phyloP scores from a whole-genome alignment of 2,113 vertebrate genomes.

The Fregata magnificens region DNA sequence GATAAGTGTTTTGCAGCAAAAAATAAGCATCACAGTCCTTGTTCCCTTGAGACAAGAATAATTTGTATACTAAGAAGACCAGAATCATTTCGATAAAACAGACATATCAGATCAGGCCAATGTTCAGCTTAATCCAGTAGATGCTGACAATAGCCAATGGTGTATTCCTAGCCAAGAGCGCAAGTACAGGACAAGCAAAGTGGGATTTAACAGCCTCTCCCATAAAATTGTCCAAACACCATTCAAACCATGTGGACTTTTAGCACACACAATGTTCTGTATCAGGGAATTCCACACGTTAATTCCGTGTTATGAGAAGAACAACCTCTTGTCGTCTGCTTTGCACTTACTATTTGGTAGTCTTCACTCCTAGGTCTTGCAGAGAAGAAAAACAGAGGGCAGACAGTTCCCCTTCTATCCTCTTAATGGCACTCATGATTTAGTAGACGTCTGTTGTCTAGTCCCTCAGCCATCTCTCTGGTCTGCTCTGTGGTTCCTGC shows the following conservation, averaged over 20 bases:
- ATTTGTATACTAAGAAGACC: background rate
- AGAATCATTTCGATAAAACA: background rate
- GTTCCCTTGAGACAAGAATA: background rate
- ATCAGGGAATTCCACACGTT: background rate
- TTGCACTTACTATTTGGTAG: background rate
- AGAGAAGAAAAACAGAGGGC: background rate
- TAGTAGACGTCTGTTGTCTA: background rate
- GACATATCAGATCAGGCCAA: background rate
- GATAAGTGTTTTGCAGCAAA: background rate
- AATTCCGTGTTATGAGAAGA: background rate
- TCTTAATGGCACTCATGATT: background rate
- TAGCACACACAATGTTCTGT: background rate
- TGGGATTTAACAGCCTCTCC: background rate
- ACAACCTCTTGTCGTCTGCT: background rate
- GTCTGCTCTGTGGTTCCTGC: background rate
- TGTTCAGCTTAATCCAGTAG: background rate
- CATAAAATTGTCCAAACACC: background rate
- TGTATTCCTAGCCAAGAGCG: background rate
- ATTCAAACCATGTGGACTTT: background rate
- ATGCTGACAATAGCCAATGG: background rate
- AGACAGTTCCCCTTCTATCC: background rate
- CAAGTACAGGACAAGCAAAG: background rate
- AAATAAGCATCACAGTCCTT: background rate
- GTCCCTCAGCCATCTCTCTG: background rate
- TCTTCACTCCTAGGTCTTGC: background rate